Conservation (phyloP, 2,113 vertebrate species). For the Petaurus breviceps region DNA sequence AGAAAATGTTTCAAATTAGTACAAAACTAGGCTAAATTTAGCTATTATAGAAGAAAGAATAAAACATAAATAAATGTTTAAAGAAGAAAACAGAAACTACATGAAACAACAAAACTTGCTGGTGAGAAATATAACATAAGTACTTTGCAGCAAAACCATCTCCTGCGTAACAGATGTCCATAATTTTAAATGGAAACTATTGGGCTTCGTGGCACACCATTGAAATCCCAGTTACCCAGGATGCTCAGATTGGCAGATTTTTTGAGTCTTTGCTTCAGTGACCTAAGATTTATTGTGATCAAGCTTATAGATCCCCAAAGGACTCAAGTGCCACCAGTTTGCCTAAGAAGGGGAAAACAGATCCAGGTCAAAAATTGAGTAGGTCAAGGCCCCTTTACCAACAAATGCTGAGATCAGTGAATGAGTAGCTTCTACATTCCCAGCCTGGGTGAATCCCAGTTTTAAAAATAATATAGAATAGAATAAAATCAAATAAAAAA, state of each 20-base stretch:
- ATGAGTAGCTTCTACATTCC: neutral
- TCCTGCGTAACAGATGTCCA: constrained; percentile 86
- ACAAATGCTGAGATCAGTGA: neutral
- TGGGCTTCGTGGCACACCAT: neutral
- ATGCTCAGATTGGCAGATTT: neutral
- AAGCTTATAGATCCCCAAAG: neutral
- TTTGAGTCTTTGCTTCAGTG: neutral
- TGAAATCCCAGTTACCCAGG: neutral
- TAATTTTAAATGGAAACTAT: constrained; percentile 74
- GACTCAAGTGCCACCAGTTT: neutral
- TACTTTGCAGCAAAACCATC: constrained; percentile 84
- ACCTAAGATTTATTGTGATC: neutral
- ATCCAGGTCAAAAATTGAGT: neutral
- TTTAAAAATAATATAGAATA: neutral
- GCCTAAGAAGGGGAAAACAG: neutral
- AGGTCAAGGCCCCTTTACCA: neutral
- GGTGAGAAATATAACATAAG: constrained; percentile 88
- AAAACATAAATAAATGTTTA: constrained; percentile 87
- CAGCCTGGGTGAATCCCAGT: neutral
- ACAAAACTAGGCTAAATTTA: constrained; percentile 87
- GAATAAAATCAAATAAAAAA: neutral
- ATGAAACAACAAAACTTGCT: constrained; percentile 84
- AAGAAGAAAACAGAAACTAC: constrained; percentile 89
- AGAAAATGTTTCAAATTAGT: constrained; percentile 86
- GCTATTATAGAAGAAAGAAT: constrained; percentile 87